Evolutionary conservation across 1,140 invertebrate species (phyloP).

Genomic region (Megalonaias nervosa): DNA sequence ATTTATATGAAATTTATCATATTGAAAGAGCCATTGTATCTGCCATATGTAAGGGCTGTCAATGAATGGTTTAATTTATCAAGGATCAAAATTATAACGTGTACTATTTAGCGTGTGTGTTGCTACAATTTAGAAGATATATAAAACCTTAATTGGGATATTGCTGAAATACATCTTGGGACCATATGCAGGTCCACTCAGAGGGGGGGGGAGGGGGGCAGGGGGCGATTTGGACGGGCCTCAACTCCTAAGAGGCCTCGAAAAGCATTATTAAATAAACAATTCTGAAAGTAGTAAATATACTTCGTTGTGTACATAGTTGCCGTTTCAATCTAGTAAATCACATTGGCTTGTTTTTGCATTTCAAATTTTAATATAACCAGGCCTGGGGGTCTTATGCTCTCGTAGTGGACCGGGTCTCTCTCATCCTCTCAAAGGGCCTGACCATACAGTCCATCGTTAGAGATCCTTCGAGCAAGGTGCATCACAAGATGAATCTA

Average conservation of each 20-base stretch:
- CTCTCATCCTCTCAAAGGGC: too few relatives aligned
- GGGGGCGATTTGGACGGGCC: too few relatives aligned
- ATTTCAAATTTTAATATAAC: too few relatives aligned
- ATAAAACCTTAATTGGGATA: conserved; percentile 35
- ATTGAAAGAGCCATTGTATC: conserved; percentile 13
- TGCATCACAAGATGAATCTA: neutral
- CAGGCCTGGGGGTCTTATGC: conserved; percentile 4
- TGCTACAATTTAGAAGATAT: conserved; percentile 42
- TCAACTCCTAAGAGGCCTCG: too few relatives aligned
- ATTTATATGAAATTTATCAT: too few relatives aligned
- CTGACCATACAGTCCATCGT: neutral
- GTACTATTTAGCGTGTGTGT: conserved; percentile 29
- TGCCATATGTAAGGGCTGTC: conserved; percentile 15
- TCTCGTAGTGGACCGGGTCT: neutral
- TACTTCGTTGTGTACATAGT: conserved; percentile 4
- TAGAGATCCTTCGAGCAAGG: conserved; percentile 2
- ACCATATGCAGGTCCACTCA: too few relatives aligned
- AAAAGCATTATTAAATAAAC: too few relatives aligned
- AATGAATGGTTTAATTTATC: conserved; percentile 37
- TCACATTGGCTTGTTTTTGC: too few relatives aligned
- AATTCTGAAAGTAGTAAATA: too few relatives aligned
- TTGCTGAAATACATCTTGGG: conserved; percentile 22
- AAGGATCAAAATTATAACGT: conserved; percentile 67
- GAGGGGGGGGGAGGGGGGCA: too few relatives aligned
- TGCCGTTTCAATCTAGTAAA: neutral